Percentiles rank a stretch among this genome's conserved stretches.
These are phyloP conservation scores for Leptosomus discolor DNA, from an alignment of 2,113 vertebrate species.

Conservation along the genomic window DNA sequence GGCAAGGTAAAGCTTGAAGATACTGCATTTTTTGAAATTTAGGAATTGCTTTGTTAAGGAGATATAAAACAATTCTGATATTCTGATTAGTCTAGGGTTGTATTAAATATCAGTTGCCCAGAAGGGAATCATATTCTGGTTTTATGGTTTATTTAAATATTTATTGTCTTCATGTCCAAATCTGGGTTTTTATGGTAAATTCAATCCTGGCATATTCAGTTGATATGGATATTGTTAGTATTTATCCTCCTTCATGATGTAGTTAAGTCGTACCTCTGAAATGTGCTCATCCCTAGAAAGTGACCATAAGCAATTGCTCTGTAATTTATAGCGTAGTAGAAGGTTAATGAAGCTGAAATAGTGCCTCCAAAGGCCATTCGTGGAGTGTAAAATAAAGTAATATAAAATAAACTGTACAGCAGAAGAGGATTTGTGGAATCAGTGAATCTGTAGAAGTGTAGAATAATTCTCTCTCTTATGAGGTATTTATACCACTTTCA, in stretches of 20 bases:
- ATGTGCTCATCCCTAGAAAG: not conserved
- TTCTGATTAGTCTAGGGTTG: not conserved
- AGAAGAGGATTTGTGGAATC: not conserved
- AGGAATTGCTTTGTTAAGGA: not conserved
- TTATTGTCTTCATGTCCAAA: not conserved
- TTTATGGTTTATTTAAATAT: not conserved
- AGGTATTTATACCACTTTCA: not conserved
- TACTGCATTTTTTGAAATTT: not conserved
- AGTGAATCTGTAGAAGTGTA: not conserved
- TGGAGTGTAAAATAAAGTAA: not conserved
- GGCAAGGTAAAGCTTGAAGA: constrained; percentile 76
- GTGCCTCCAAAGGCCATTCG: not conserved
- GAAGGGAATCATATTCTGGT: not conserved
- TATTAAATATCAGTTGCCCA: not conserved
- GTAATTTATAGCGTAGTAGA: constrained; percentile 30
- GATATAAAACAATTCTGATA: not conserved
- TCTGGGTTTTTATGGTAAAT: not conserved
- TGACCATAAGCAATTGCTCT: not conserved
- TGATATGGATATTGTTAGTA: not conserved
- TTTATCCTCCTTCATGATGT: not conserved
- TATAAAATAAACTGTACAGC: not conserved
- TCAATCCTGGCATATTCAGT: not conserved
- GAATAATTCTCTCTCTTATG: not conserved
- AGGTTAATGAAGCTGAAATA: constrained; percentile 54
- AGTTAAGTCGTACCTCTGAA: not conserved